Evolutionary conservation across 2,888 invertebrate species (phyloP), one percentile per base, ranked within the genome.

Genomic region (Spilosoma lubricipeda): DNA sequence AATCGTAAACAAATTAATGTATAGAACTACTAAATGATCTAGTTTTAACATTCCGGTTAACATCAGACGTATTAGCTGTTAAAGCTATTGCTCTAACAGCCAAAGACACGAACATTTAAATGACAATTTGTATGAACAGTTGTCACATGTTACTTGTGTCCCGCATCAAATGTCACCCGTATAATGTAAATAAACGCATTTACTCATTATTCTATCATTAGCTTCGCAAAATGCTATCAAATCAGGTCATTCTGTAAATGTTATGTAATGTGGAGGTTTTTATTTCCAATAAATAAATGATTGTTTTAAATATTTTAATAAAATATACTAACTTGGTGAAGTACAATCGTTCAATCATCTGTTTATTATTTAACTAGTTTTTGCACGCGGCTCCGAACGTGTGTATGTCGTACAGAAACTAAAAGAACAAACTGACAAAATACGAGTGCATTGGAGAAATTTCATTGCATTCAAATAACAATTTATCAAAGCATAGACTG

Each of bases 191-290:
- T 82, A 0, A 71, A 69, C 67, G 68, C 67, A 59, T 71, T 74
- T 68, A 63, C 63, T 73, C 71, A 75, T 77, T 79, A 72, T 72
- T 75, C 73, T 67, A 76, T 77, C 76, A 71, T 45, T 69, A 36
- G 78, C 78, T 85, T 85, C 74, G 80, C 78, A 79, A 84, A 83
- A 75, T 72, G 27, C 64, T 76, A 73, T 72, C 39, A 70, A 85
- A 80, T 79, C 73, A 84, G 86, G 86, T 15, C 80, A 79, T 71
- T 33, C 13, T 45, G 68, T 65, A 15, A 66, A 13, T 52, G 70
- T 78, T 80, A 73, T 69, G 73, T 73, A 79, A 75, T 63, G 42
- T 42, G 33, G 27, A 20, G 27, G 11, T 63, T 18, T 30, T 63
- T n/a, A 1, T 23, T 56, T 56, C 27, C n/a, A 3, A 27, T 27